Evolutionary conservation across 2,113 vertebrate species (phyloP).

Genomic region (Paramisgurnus dabryanus): DNA sequence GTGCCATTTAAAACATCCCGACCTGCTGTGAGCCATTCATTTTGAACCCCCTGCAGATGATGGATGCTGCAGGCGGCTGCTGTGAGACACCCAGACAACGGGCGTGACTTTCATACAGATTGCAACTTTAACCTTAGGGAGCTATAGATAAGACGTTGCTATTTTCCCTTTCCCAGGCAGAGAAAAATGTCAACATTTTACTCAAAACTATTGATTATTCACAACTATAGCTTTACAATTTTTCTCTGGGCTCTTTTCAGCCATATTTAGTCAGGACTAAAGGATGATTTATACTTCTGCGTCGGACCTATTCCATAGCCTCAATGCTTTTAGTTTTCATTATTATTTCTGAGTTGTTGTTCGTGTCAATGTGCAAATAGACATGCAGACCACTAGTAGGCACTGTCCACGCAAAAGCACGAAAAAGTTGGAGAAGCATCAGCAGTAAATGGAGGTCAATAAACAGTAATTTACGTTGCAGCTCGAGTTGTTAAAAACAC

Average conservation of each 20-base stretch:
- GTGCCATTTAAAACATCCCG: constrained; percentile 34
- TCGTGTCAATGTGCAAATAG: too few relatives aligned
- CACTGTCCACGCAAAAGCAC: too few relatives aligned
- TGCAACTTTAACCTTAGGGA: constrained; percentile 14
- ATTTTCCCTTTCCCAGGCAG: neutral
- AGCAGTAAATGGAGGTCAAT: too few relatives aligned
- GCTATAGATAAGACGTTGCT: constrained; percentile 21
- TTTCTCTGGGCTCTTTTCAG: neutral
- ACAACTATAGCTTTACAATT: neutral
- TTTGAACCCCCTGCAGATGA: constrained; percentile 51
- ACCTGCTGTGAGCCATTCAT: constrained; percentile 49
- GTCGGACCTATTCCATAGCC: too few relatives aligned
- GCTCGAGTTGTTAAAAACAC: too few relatives aligned
- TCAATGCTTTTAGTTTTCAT: too few relatives aligned
- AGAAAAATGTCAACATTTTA: constrained; percentile 2
- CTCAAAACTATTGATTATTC: neutral
- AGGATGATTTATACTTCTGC: too few relatives aligned
- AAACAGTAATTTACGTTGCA: too few relatives aligned
- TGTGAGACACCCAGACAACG: constrained; percentile 34
- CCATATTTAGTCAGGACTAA: too few relatives aligned
- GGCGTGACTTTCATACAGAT: constrained; percentile 49
- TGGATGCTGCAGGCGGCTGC: constrained; percentile 40
- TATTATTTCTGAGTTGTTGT: too few relatives aligned
- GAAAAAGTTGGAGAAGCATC: too few relatives aligned
- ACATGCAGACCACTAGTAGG: too few relatives aligned